phyloP scores from a whole-genome alignment of 1,140 invertebrate species.

The Trichoplusia ni region DNA sequence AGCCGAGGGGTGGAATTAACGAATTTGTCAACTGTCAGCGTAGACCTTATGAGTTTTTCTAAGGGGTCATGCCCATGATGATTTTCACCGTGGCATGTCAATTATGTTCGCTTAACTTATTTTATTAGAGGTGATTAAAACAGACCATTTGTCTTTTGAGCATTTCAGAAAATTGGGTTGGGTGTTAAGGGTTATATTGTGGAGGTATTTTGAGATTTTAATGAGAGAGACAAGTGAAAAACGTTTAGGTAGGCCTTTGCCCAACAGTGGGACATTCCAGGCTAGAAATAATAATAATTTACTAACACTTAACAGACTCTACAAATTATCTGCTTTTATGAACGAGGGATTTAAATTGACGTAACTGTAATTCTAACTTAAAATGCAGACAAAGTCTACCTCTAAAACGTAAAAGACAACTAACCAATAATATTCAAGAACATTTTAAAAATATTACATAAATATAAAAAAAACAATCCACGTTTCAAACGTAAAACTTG shows the following conservation, averaged over 20 bases:
- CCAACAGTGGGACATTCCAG: no score
- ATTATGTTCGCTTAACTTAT: conserved; percentile 29
- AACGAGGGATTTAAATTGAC: no score
- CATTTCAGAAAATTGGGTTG: not conserved
- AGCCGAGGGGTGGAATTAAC: conserved; percentile 56
- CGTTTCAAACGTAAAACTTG: conserved; percentile 32
- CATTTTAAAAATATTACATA: conserved; percentile 7
- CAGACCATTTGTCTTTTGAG: conserved; percentile 15
- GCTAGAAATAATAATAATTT: no score
- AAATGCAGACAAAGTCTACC: not conserved
- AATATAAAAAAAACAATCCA: conserved; percentile 36
- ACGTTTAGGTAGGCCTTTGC: no score
- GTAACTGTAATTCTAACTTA: no score
- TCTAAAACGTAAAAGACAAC: not conserved
- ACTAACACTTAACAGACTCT: no score
- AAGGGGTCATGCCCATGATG: conserved; percentile 38
- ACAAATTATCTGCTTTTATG: no score
- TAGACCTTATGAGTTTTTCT: conserved; percentile 68
- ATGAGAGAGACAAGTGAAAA: no score
- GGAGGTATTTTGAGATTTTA: no score
- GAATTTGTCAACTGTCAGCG: conserved; percentile 77
- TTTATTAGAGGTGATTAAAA: conserved; percentile 30
- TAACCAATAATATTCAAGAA: not conserved
- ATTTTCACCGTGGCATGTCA: conserved; percentile 41
- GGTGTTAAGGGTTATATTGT: not conserved